Percentiles rank a stretch among this genome's conserved stretches.
Evolutionary conservation across 2,888 invertebrate species (phyloP).

Genomic region (Ophion ellenae): DNA sequence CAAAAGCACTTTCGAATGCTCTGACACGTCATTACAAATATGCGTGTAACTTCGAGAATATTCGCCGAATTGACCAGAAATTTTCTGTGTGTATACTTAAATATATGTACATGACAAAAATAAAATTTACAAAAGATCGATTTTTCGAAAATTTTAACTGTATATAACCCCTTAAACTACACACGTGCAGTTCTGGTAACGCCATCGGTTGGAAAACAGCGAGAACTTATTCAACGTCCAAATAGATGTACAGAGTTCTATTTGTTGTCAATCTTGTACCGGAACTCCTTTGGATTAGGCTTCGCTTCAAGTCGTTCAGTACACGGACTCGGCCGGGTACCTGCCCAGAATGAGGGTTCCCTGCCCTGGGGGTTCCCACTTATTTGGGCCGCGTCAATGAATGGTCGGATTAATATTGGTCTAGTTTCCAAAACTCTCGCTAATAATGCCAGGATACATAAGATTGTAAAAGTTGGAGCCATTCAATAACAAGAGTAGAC

Average conservation of each 20-base stretch:
- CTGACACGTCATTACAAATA: no score
- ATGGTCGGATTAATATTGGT: not conserved
- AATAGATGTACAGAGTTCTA: not conserved
- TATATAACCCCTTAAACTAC: no score
- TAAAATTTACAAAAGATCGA: no score
- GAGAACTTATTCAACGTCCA: no score
- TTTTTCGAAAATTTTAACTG: no score
- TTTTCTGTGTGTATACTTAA: no score
- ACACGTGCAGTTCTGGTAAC: no score
- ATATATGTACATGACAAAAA: no score
- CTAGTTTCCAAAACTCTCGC: not conserved
- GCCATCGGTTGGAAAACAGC: no score
- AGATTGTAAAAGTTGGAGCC: not conserved
- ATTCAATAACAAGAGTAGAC: not conserved
- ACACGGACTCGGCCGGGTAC: not conserved
- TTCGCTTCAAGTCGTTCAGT: not conserved
- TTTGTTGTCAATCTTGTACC: not conserved
- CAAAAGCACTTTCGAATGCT: no score
- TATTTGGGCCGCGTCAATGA: not conserved
- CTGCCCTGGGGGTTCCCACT: not conserved
- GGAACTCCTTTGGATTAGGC: not conserved
- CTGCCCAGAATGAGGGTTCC: not conserved
- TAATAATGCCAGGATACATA: not conserved
- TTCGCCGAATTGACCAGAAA: no score
- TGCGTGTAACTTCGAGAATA: no score